Conservation (phyloP, 2,888 invertebrate species). For the Cetonia aurata region DNA sequence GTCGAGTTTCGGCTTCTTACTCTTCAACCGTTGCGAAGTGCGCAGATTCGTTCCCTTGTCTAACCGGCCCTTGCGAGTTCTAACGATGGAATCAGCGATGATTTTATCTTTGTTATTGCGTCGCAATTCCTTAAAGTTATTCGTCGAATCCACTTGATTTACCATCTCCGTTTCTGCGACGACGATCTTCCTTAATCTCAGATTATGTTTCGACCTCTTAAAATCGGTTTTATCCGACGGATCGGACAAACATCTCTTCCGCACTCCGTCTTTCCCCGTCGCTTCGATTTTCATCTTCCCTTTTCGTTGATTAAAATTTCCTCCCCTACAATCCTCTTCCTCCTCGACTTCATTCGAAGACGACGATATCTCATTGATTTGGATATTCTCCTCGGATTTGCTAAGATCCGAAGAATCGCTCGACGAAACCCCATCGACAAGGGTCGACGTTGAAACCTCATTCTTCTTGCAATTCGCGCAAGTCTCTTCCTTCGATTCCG, state of each 20-base stretch:
- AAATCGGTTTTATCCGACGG: background rate
- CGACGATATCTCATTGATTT: constrained; percentile 78
- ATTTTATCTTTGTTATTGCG: background rate
- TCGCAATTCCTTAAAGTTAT: constrained; percentile 27
- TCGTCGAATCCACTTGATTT: constrained; percentile 35
- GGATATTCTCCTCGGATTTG: constrained; percentile 64
- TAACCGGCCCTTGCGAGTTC: background rate
- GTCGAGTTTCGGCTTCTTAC: background rate
- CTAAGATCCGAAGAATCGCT: background rate
- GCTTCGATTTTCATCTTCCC: background rate
- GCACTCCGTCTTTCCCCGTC: background rate
- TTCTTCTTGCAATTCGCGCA: constrained; percentile 23
- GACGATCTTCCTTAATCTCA: constrained; percentile 27
- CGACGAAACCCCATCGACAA: background rate
- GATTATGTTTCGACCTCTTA: constrained; percentile 20
- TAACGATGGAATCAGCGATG: background rate
- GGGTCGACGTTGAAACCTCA: too few species aligned
- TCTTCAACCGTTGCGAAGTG: constrained; percentile 5
- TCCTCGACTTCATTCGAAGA: constrained; percentile 70
- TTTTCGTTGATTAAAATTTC: too few species aligned
- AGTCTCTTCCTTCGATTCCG: constrained; percentile 10
- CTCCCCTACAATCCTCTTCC: constrained; percentile 14
- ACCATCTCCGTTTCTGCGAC: constrained; percentile 25
- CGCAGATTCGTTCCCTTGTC: background rate
- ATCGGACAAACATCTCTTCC: constrained; percentile 20